Base-by-base conservation (phyloP, 2,113 vertebrate species). In the Pheucticus melanocephalus region DNA sequence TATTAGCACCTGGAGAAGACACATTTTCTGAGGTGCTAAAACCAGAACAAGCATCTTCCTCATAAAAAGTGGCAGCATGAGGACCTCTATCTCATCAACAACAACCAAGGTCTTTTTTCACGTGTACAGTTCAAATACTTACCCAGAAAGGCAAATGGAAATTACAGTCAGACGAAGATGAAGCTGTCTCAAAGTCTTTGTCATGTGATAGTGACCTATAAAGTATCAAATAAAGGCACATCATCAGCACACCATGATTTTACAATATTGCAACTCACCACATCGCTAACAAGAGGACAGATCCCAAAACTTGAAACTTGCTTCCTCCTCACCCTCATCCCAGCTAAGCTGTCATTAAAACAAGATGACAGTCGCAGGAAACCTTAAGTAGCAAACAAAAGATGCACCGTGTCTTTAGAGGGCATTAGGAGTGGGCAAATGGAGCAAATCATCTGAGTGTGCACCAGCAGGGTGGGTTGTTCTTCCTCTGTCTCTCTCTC, bases 141-240 rank as follows among this genome's bases (percentile, higher is more conserved):
- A 99, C 99, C 98, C 96, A 96, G 96, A 96, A 98, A 98, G 97
- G 98, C 98, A 98, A 98, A 98, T 98, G 98, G 98, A 98, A 99
- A 99, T 98, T 97, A 97, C 97, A 98, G 98, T 97, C 97, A 97
- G 98, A 98, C 86, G 98, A 98, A 96, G 98, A 99, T 97, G 98
- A 98, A 98, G 98, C 98, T 98, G 98, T 98, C 93, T 98, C 97
- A 96, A 98, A 98, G 98, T 97, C 98, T 99, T 98, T 98, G 98
- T 99, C 99, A 99, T 99, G 98, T 98, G 99, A 99, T 97, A 98
- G 98, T 98, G 98, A 99, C 99, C 99, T 99, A 99, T 98, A 99
- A 99, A 99, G 97, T 98, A 99, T 98, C 98, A 99, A 98, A 99
- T 98, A 99, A 95, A 97, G 96, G 95, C 97, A 98, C 97, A 98